phyloP scores from a whole-genome alignment of 2,797 vertebrate genomes.

The Molothrus aeneus region DNA sequence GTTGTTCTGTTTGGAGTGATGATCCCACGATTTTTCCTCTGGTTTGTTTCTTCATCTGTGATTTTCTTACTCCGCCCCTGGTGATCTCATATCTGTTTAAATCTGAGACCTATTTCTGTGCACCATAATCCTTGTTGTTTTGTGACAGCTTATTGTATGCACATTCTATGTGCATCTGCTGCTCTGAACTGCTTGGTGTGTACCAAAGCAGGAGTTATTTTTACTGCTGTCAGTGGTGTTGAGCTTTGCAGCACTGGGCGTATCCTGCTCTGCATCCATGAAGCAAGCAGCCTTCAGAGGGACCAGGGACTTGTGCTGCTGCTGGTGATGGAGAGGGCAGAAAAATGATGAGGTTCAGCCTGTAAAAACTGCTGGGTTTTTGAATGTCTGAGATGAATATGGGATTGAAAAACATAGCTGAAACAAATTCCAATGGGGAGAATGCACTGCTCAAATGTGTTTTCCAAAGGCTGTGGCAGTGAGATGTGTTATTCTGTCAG shows the following conservation, averaged over 20 bases:
- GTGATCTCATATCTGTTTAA: conserved; percentile 3
- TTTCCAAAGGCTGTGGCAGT: neutral
- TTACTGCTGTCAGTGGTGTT: neutral
- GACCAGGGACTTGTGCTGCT: neutral
- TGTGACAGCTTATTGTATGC: neutral
- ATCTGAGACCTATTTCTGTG: neutral
- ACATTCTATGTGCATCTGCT: neutral
- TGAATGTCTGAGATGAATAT: neutral
- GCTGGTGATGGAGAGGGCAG: neutral
- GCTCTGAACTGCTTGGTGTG: neutral
- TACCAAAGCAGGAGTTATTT: neutral
- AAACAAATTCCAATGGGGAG: fast-evolving
- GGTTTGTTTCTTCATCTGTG: neutral
- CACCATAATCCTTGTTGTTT: neutral
- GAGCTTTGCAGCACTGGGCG: neutral
- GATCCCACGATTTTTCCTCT: no score
- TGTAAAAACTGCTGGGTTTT: neutral
- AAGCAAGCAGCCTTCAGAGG: neutral
- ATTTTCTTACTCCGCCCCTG: neutral
- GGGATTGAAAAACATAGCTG: neutral
- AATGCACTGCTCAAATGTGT: neutral
- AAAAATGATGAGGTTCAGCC: neutral
- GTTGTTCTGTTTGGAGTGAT: neutral
- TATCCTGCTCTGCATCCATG: neutral
- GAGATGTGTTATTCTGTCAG: neutral